Evolutionary conservation across 2,113 vertebrate genomes (phyloP), one percentile per base, ranked within the genome.

Genomic region (Peromyscus leucopus): DNA sequence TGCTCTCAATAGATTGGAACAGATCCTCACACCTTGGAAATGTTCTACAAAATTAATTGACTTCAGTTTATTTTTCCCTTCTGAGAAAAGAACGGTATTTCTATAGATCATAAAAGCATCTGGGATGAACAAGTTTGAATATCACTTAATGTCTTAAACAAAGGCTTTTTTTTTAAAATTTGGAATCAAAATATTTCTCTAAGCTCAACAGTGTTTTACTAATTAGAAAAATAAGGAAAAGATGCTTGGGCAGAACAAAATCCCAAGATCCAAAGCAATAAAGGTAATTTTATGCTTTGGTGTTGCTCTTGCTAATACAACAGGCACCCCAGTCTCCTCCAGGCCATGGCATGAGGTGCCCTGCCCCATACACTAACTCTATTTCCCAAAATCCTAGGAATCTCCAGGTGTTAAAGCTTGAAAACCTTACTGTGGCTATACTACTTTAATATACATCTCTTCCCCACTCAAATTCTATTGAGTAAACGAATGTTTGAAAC

Each of bases 131-230:
- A 61, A 93, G 39, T 22, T 89, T 91, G 88, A 94, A 39, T 67
- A 57, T 69, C 24, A 83, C 63, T 57, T 31, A 26, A n/a, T 46
- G 22, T 93, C 69, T 95, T 79, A 72, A 96, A 39, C 39, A 90
- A 72, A 92, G 33, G 8, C 36, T 12, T 90, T 13, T 46, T 69
- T 57, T 89, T 72, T 46, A 7, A 7, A 42, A 59, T 90, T 88
- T 88, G 36, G 57, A 71, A 84, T 92, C 39, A 88, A 74, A 57
- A 3, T 69, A 90, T 91, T 84, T 95, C 31, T 94, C 26, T 69
- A 67, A 67, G 51, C 17, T 39, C 28, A 3, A 89, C 39, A 28
- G 26, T 84, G 63, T 74, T 78, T 74, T 61, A 46, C 7, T 63
- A 51, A 67, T 42, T 15, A 83, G 46, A 90, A 83, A 28, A 90